phyloP scores from a whole-genome alignment of 2,113 vertebrate species.

The Nycticorax nycticorax region DNA sequence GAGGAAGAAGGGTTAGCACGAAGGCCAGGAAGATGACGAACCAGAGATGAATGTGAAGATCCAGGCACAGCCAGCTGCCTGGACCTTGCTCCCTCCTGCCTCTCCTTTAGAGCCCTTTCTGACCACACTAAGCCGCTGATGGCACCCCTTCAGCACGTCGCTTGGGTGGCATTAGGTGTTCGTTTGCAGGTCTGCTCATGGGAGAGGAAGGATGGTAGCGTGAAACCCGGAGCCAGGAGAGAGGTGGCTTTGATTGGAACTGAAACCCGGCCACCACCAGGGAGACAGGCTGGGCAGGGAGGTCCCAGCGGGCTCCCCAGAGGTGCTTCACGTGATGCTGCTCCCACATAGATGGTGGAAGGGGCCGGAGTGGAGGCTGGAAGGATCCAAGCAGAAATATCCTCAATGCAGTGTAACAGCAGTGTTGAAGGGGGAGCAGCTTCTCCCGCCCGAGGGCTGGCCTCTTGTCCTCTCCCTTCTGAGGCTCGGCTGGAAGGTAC shows the following conservation, averaged over 20 bases:
- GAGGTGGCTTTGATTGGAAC: background rate
- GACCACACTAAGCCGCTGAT: background rate
- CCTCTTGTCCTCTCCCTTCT: background rate
- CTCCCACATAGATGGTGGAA: background rate
- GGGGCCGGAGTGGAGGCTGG: background rate
- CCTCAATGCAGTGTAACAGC: fast-evolving
- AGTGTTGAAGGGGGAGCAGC: background rate
- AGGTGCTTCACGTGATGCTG: fast-evolving
- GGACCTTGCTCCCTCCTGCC: background rate
- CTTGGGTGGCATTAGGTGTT: background rate
- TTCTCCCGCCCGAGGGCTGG: background rate
- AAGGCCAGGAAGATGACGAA: background rate
- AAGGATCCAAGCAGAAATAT: background rate
- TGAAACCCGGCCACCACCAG: background rate
- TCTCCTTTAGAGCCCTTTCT: background rate
- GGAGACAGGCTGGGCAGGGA: background rate
- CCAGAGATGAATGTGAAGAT: background rate
- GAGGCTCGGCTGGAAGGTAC: background rate
- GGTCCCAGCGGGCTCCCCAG: background rate
- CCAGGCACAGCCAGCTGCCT: background rate
- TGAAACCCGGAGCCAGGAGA: background rate
- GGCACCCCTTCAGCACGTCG: background rate
- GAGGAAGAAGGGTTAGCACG: background rate
- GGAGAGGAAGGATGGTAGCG: background rate
- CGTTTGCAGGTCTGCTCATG: background rate